phyloP scores from a whole-genome alignment of 2,888 invertebrate species.

The Melieria omissa region DNA sequence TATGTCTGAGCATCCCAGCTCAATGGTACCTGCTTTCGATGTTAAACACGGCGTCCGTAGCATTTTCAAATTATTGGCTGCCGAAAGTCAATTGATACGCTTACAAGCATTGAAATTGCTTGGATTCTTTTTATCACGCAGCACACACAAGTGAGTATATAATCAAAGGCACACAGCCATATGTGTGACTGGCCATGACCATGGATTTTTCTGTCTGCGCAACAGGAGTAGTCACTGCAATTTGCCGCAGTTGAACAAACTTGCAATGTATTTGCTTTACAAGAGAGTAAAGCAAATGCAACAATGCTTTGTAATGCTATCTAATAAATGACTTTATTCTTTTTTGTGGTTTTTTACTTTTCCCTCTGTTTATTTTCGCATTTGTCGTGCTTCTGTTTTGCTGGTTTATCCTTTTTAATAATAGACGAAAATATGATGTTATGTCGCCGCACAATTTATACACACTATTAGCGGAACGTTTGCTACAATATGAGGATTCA shows the following conservation, averaged over 20 bases:
- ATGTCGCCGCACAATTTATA: slow-evolving; percentile 99
- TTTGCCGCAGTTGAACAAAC: too few relatives aligned
- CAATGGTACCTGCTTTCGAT: slow-evolving; percentile 99
- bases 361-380: background rate
- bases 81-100: slow-evolving; percentile 95
- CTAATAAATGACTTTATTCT: slow-evolving; percentile 11
- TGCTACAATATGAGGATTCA: slow-evolving; percentile 88
- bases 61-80: slow-evolving; percentile 95
- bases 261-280: too few relatives aligned
- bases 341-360: slow-evolving; percentile 31
- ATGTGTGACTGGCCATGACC: too few relatives aligned
- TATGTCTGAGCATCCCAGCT: slow-evolving; percentile 98
- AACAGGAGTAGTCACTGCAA: too few relatives aligned
- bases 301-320: slow-evolving; percentile 5
- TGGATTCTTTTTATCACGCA: slow-evolving; percentile 97
- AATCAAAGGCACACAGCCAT: background rate
- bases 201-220: too few relatives aligned
- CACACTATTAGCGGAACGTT: slow-evolving; percentile 92
- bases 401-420: slow-evolving; percentile 19
- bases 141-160: slow-evolving; percentile 90
- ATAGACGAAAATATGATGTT: slow-evolving; percentile 96
- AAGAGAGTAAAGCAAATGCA: too few relatives aligned
- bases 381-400: slow-evolving; percentile 1
- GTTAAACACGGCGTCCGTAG: slow-evolving; percentile 96
- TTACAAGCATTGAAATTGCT: slow-evolving; percentile 95